phyloP scores from a whole-genome alignment of 2,797 vertebrate genomes.

The Sebastes kiyomatsui region DNA sequence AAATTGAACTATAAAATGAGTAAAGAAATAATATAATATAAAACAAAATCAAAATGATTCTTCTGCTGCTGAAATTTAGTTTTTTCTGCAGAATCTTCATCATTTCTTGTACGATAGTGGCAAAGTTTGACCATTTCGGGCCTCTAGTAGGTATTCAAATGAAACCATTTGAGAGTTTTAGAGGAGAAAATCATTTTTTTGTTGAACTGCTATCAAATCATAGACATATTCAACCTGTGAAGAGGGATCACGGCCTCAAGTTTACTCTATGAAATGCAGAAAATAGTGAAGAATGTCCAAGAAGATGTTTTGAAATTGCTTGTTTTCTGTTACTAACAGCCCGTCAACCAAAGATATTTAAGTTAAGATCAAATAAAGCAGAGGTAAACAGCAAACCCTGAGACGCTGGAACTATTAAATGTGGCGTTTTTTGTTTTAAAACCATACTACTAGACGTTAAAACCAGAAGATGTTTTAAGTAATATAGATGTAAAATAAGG shows the following conservation, averaged over 20 bases:
- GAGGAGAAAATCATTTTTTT: not conserved
- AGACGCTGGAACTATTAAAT: not conserved
- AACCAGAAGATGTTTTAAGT: not conserved
- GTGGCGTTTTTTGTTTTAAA: not conserved
- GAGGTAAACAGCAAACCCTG: not conserved
- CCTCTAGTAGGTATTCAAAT: not conserved
- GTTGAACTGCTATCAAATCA: not conserved
- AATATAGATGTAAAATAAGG: no score
- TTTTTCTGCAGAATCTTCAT: not conserved
- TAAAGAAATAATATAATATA: not conserved
- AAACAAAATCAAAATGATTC: not conserved
- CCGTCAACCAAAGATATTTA: not conserved
- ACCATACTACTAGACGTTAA: no score
- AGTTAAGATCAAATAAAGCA: not conserved
- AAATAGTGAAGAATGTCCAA: not conserved
- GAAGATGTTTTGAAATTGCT: not conserved
- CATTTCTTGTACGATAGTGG: no score
- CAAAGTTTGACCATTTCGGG: not conserved
- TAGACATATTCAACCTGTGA: not conserved
- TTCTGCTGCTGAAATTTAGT: not conserved
- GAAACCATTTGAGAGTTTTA: not conserved
- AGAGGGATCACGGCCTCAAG: not conserved
- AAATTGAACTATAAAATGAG: no score
- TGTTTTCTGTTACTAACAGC: not conserved
- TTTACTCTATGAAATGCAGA: no score